Percentiles rank a stretch among this genome's conserved stretches.
Evolutionary conservation across 1,140 invertebrate genomes (phyloP).

Genomic region (Rhagoletis zephyria): DNA sequence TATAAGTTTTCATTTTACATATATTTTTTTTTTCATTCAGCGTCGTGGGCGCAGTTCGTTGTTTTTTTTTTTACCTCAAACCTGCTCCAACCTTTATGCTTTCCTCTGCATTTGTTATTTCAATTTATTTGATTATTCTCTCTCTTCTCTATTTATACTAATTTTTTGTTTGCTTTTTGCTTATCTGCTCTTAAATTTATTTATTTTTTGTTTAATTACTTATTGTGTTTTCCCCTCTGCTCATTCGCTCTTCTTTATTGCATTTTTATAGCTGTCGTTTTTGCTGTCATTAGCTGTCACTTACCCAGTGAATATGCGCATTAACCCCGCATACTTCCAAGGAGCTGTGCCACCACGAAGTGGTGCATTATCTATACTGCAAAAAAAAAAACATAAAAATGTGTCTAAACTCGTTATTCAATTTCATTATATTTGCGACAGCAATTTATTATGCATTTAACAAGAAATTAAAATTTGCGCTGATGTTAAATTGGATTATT

Average conservation of each 20-base stretch:
- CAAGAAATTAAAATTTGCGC: neutral
- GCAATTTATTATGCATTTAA: neutral
- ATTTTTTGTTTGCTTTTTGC: neutral
- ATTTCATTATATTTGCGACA: neutral
- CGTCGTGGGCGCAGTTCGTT: too few species aligned
- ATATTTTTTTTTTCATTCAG: neutral
- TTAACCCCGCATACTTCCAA: neutral
- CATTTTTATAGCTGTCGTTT: conserved; percentile 45
- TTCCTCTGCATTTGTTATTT: too few species aligned
- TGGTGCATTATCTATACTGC: too few species aligned
- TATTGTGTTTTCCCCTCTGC: neutral
- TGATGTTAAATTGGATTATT: too few species aligned
- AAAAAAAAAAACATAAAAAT: too few species aligned
- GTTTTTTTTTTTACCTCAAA: neutral
- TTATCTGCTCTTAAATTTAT: neutral
- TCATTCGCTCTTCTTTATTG: conserved; percentile 6
- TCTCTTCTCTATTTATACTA: neutral
- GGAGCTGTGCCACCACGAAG: too few species aligned
- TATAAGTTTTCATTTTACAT: neutral
- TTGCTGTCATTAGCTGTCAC: conserved; percentile 34
- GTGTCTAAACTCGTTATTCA: neutral
- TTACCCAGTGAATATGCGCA: conserved; percentile 30
- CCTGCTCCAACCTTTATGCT: neutral
- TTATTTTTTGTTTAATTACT: neutral
- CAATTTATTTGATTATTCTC: neutral